A percentile compares a stretch with the other conserved stretches of the same genome.
phyloP scores from a whole-genome alignment of 2,888 invertebrate genomes.

The Cosmia pyralina region DNA sequence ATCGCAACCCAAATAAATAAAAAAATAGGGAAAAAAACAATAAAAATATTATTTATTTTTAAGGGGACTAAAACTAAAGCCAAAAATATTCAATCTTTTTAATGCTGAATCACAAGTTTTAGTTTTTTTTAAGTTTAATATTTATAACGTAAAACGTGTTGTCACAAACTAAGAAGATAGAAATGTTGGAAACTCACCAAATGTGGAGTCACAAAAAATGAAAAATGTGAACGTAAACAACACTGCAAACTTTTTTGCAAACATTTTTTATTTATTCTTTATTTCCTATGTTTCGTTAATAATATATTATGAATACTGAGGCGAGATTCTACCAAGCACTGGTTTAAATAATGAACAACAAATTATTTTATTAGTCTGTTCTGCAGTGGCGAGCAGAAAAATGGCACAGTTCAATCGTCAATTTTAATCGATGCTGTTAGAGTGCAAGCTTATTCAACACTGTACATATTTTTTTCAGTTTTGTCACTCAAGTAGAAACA shows the following conservation, averaged over 20 bases:
- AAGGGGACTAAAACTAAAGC: background rate
- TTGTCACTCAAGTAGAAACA: background rate
- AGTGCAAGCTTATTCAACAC: background rate
- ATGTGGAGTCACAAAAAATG: slow-evolving; percentile 48
- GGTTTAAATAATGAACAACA: background rate
- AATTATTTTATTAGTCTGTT: background rate
- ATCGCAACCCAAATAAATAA: slow-evolving; percentile 12
- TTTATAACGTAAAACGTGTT: no score
- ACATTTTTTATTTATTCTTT: slow-evolving; percentile 46
- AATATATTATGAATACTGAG: slow-evolving; percentile 6
- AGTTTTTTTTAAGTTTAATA: no score
- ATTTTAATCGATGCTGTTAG: background rate
- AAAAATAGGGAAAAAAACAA: slow-evolving; percentile 15
- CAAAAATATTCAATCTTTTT: background rate
- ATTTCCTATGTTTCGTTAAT: background rate
- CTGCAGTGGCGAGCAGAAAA: slow-evolving; percentile 14
- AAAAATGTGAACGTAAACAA: slow-evolving; percentile 52
- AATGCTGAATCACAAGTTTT: no score
- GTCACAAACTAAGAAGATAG: background rate
- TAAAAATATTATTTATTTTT: background rate
- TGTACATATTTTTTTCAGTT: background rate
- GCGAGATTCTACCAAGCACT: slow-evolving; percentile 15
- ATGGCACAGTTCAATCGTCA: background rate
- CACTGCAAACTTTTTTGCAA: slow-evolving; percentile 30
- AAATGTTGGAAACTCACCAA: slow-evolving; percentile 60